Evolutionary conservation across 37 sponge, comb jelly and placozoan species (phyloP), one percentile per base, ranked within the genome.

Genomic region (Hexactinellida sp.): DNA sequence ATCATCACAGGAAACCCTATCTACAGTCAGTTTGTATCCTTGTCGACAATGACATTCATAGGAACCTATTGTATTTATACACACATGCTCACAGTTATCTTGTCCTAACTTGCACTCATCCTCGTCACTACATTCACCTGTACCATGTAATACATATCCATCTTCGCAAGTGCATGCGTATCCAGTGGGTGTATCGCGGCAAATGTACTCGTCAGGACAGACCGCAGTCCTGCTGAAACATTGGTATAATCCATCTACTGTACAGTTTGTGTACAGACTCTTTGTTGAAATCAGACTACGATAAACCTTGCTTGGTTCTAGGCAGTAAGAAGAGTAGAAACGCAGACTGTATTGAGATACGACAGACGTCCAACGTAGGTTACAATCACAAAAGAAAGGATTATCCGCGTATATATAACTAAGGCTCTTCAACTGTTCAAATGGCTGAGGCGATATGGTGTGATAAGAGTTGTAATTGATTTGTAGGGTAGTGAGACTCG

Each of bases 341-440:
- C 5, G 13, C 30, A 63, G 5, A 63, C 76, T 23, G 76, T 63
- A 63, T 63, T 63, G 76, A 7, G 34, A 32, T 63, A 63, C 76
- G 13, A 63, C 76, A 25, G 76, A 63, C 5, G 76, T 63, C 76
- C 76, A 63, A 32, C 76, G 25, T 7, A 63, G 76, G 13, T 23
- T 63, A 63, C 76, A 63, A n/a, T 63, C 76, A 63, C 76, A 63
- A n/a, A 63, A 63, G 76, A 63, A 63, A 25, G 76, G 76, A 63
- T 63, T 63, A n/a, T 63, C 76, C 5, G 76, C 76, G 13, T 32
- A 63, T 23, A 63, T 25, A 63, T 63, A 63, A 16, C 47, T 41
- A 13, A 41, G 47, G 13, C 47, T 41, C 13, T 41, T 5, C 47
- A 41, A 16, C 13, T 41, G 47, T 41, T 41, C 47, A 41, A 41